Evolutionary conservation across 2,797 vertebrate species (phyloP), one percentile per base, ranked within the genome.

Genomic region (Bothrops alternatus): DNA sequence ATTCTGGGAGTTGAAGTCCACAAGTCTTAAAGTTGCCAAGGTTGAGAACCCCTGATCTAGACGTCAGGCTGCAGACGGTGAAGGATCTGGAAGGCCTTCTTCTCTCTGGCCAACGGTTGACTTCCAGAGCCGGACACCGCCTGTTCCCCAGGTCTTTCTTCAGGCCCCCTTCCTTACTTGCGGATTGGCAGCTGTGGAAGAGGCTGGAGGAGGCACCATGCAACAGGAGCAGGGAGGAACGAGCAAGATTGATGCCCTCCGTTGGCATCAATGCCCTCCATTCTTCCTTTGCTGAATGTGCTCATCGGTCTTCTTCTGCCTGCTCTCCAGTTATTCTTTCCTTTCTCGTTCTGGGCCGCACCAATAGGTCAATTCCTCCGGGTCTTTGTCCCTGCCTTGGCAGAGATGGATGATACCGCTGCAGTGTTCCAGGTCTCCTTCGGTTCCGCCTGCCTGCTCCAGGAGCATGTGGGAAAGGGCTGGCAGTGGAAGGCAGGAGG

Each of bases 281-380:
- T 86, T 56, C 10, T 55, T 92, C 89, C 78, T 88, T 86, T 13
- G 92, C 18, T 93, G 50, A 93, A 93, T 65, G 86, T 10, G 58
- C 86, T 58, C 26, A 8, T 57, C 85, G 42, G 73, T 73, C 4
- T 90, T 93, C 92, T 90, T 93, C 92, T 90, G 91, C 28, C 0
- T 8, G 3, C 4, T 3, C 37, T 47, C 8, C 2, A 63, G 60
- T 6, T 86, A 32, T 78, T 95, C 3, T 65, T 25, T 94, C 25
- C 57, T 42, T 82, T 60, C 53, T 60, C 6, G 50, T 12, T n/a
- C 13, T 37, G 2, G 58, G 90, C 85, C 6, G 42, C 32, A 5
- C 18, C 57, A 32, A 86, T 32, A 14, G 60, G 87, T 55, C 32
- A 90, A n/a, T 89, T 93, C 88, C 94, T 56, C 53, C 86, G 87